phyloP scores from a whole-genome alignment of 2,888 invertebrate genomes.

The Agapostemon virescens region DNA sequence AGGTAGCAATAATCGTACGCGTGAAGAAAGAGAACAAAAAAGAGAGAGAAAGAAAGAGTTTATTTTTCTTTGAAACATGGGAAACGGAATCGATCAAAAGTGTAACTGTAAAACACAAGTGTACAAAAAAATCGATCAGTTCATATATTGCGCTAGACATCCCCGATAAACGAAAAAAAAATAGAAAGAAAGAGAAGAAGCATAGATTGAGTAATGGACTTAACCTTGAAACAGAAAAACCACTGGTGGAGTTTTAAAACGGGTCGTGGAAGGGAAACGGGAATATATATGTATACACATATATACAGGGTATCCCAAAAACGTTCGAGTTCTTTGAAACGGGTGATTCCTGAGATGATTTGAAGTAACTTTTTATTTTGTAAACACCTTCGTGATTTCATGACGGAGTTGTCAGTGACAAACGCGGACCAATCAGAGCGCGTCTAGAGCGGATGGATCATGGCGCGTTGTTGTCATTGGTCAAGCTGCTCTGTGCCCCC shows the following conservation, averaged over 20 bases:
- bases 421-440: too few species aligned
- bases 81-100: slow-evolving; percentile 23
- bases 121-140: slow-evolving; percentile 53
- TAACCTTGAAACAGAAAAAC: slow-evolving; percentile 16
- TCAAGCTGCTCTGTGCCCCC: too few species aligned
- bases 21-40: slow-evolving; percentile 20
- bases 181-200: background rate
- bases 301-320: too few species aligned
- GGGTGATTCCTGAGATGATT: too few species aligned
- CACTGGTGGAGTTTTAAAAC: slow-evolving; percentile 30
- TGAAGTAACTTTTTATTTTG: too few species aligned
- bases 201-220: slow-evolving; percentile 41
- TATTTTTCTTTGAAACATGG: slow-evolving; percentile 46
- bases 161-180: slow-evolving; percentile 1
- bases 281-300: too few species aligned
- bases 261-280: background rate
- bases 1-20: slow-evolving; percentile 17
- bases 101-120: slow-evolving; percentile 48
- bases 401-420: too few species aligned
- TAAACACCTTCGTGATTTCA: too few species aligned
- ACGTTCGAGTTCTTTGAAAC: too few species aligned
- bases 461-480: too few species aligned
- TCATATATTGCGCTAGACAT: slow-evolving; percentile 43
- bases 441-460: too few species aligned
- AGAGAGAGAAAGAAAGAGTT: slow-evolving; percentile 20